Evolutionary conservation across 1,140 invertebrate genomes (phyloP).

Genomic region (Lucilia cuprina): DNA sequence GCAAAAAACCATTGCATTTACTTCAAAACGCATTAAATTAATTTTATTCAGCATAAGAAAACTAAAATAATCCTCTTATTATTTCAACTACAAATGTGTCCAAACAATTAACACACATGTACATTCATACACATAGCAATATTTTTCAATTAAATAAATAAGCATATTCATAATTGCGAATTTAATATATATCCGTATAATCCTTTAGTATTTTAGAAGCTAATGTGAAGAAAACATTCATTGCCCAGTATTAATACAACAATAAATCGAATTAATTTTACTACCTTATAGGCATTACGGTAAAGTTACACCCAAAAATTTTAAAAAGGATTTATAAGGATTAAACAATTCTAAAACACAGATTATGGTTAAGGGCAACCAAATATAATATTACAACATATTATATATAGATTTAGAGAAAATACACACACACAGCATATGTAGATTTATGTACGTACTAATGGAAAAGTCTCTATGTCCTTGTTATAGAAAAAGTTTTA

Average conservation of each 20-base stretch:
- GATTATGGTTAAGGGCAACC: not conserved
- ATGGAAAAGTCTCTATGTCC: not conserved
- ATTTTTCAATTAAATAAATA: too few relatives aligned
- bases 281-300: not conserved
- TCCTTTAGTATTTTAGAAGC: too few relatives aligned
- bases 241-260: not conserved
- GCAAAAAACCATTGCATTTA: too few relatives aligned
- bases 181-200: too few relatives aligned
- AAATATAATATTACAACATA: not conserved
- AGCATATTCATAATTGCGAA: too few relatives aligned
- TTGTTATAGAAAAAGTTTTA: not conserved
- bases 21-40: too few relatives aligned
- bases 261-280: not conserved
- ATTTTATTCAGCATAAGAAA: too few relatives aligned
- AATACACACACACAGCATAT: not conserved
- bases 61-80: too few relatives aligned
- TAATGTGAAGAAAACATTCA: too few relatives aligned
- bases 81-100: too few relatives aligned
- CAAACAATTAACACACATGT: too few relatives aligned
- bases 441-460: not conserved
- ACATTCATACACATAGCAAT: too few relatives aligned
- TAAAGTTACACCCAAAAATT: not conserved
- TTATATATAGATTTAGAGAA: not conserved
- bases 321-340: not conserved
- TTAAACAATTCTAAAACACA: not conserved